These are phyloP conservation scores for Drosophila obscura DNA, from an alignment of 1,140 invertebrate species.

Conservation along the genomic window DNA sequence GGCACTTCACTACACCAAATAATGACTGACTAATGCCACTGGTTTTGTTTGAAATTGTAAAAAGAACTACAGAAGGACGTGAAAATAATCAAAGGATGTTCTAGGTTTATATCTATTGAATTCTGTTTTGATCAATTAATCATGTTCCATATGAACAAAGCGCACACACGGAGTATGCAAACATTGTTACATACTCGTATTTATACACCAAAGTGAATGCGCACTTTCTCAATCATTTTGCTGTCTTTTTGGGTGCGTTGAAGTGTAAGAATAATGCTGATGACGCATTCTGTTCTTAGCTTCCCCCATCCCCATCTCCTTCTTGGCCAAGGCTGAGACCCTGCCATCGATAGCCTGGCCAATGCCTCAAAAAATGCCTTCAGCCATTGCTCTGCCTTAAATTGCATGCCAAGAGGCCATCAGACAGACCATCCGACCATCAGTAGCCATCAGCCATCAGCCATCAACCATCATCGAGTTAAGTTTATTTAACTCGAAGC, in stretches of 20 bases:
- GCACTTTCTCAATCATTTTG: conserved; percentile 20
- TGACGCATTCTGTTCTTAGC: conserved; percentile 46
- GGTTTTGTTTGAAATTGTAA: no score
- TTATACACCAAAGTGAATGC: background rate
- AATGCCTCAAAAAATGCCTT: conserved; percentile 58
- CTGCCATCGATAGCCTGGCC: conserved; percentile 45
- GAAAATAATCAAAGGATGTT: no score
- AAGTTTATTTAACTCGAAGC: conserved; percentile 51
- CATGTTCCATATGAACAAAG: background rate
- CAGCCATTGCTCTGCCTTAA: conserved; percentile 35
- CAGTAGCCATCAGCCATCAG: no score
- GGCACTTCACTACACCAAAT: no score
- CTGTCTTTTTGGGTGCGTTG: conserved; percentile 46
- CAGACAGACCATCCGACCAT: no score
- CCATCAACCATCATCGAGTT: conserved; percentile 48
- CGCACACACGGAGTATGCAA: conserved; percentile 22
- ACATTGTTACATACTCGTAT: conserved; percentile 9
- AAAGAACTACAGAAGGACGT: no score
- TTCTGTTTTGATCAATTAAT: background rate
- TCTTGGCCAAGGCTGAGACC: conserved; percentile 29
- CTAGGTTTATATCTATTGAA: background rate
- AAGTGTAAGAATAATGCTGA: conserved; percentile 64
- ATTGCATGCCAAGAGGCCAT: conserved; percentile 51
- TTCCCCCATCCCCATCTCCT: background rate
- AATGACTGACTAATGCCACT: no score